Evolutionary conservation across 1,140 invertebrate genomes (phyloP).

Genomic region (Pachypeltis micranthus): DNA sequence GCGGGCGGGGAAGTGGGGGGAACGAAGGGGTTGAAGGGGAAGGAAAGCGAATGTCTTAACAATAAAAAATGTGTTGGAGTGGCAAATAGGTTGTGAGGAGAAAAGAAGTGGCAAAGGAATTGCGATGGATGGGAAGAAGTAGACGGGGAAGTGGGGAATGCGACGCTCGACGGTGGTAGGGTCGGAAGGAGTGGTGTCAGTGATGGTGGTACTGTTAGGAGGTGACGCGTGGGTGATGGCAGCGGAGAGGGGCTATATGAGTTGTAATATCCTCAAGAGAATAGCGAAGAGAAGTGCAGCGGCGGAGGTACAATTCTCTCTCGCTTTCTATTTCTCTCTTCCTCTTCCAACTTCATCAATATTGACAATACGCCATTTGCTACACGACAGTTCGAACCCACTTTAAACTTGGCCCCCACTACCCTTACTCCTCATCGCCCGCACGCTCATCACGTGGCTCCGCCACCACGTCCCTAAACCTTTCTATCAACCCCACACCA

Average conservation of each 20-base stretch:
- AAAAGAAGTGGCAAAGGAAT: neutral
- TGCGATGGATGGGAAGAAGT: neutral
- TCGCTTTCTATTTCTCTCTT: neutral
- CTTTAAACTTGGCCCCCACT: slow-evolving; percentile 8
- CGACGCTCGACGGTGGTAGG: neutral
- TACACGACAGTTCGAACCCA: slow-evolving; percentile 14
- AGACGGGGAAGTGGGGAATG: neutral
- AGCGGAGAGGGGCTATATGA: slow-evolving; percentile 4
- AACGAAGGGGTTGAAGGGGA: neutral
- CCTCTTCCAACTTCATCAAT: slow-evolving; percentile 11
- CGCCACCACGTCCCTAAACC: no score
- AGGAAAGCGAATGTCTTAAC: neutral
- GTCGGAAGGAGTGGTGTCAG: neutral
- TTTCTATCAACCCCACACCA: no score
- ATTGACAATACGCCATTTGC: slow-evolving; percentile 14
- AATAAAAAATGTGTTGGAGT: slow-evolving; percentile 13
- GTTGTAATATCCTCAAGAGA: slow-evolving; percentile 15
- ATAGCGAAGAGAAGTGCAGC: slow-evolving; percentile 4
- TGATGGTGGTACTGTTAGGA: neutral
- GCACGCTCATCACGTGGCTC: neutral
- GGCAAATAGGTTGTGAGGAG: slow-evolving; percentile 10
- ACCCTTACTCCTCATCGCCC: neutral
- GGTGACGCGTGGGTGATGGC: no score
- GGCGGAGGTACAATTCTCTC: neutral
- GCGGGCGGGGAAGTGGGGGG: neutral